A percentile compares a stretch with the other conserved stretches of the same genome.
These are phyloP conservation scores for Ianthella basta DNA, from an alignment of 37 sponge, comb jelly and placozoan species.

Conservation along the genomic window DNA sequence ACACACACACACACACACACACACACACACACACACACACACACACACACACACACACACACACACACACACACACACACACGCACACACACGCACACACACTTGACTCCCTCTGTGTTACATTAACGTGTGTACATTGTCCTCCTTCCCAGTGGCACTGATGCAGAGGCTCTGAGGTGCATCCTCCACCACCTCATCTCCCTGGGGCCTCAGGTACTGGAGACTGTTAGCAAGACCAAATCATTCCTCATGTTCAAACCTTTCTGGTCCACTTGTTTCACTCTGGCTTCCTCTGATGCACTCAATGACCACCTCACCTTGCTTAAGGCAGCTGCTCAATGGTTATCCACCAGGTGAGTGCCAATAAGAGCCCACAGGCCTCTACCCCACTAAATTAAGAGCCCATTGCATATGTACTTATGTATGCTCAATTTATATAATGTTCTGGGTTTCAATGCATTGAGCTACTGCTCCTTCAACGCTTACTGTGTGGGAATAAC, in stretches of 20 bases:
- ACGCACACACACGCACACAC: too few relatives aligned
- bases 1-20: too few relatives aligned
- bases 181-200: slow-evolving; percentile 60
- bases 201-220: slow-evolving; percentile 43
- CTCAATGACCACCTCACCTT: slow-evolving; percentile 62
- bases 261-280: slow-evolving; percentile 49
- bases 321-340: slow-evolving; percentile 49
- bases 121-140: background rate
- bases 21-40: too few relatives aligned
- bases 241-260: slow-evolving; percentile 33
- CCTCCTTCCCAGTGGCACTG: slow-evolving; percentile 15
- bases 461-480: too few relatives aligned
- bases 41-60: too few relatives aligned
- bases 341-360: slow-evolving; percentile 54
- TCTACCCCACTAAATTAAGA: too few relatives aligned
- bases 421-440: too few relatives aligned
- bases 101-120: too few relatives aligned
- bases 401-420: too few relatives aligned
- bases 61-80: too few relatives aligned
- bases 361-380: background rate
- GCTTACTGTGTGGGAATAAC: too few relatives aligned
- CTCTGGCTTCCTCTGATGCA: slow-evolving; percentile 52
- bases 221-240: background rate
- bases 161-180: background rate
- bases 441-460: too few relatives aligned